A percentile compares a stretch with the other conserved stretches of the same genome.
Evolutionary conservation across 2,797 vertebrate genomes (phyloP).

Genomic region (Myotis daubentonii): DNA sequence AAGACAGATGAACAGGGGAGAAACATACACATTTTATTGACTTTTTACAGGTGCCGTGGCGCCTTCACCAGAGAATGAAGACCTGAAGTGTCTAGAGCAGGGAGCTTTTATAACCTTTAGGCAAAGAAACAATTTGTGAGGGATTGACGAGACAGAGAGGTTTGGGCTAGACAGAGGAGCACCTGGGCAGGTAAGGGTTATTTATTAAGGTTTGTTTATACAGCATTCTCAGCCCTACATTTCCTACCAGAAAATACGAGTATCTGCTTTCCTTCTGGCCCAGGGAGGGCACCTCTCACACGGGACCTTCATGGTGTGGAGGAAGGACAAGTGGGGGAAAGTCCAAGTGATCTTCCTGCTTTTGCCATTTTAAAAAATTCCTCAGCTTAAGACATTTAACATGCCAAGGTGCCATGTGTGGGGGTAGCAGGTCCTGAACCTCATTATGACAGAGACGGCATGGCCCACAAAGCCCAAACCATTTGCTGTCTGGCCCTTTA

Average conservation of each 20-base stretch:
- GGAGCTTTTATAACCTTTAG: background rate
- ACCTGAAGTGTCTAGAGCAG: background rate
- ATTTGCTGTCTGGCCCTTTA: background rate
- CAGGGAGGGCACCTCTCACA: background rate
- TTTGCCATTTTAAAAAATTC: background rate
- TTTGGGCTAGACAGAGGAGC: background rate
- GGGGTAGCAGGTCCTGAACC: background rate
- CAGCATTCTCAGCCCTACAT: background rate
- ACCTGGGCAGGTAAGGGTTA: background rate
- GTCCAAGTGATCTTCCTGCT: background rate
- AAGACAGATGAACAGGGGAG: background rate
- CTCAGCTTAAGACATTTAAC: background rate
- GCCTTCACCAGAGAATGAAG: background rate
- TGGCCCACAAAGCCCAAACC: background rate
- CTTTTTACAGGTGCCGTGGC: background rate
- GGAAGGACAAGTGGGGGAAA: background rate
- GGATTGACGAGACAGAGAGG: background rate
- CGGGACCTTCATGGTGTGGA: background rate
- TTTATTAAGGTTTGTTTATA: background rate
- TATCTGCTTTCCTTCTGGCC: background rate
- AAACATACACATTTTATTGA: background rate
- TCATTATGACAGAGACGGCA: background rate
- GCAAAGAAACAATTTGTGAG: background rate
- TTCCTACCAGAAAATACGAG: background rate
- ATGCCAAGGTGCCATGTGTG: background rate